Percentiles rank a stretch among this genome's conserved stretches.
These are phyloP conservation scores for Cichlasoma orientale DNA, from an alignment of 2,797 vertebrate species.

Conservation along the genomic window DNA sequence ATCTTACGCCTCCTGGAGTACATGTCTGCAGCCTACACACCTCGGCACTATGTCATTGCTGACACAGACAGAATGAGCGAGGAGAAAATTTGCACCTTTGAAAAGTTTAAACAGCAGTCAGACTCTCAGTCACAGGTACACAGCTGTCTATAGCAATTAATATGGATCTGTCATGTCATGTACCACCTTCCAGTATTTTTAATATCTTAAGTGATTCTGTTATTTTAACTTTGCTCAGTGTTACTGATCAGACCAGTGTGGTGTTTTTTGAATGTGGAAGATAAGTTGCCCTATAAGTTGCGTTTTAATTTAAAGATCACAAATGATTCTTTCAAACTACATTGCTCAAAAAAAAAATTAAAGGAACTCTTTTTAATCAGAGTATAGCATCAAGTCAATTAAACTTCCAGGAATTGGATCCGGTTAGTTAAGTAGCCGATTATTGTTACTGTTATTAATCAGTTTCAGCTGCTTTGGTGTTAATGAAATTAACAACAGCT, in stretches of 20 bases:
- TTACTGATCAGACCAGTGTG: neutral
- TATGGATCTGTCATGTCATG: neutral
- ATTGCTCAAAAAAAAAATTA: too few species aligned
- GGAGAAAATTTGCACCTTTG: slow-evolving; percentile 88
- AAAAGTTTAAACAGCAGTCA: slow-evolving; percentile 62
- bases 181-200: neutral
- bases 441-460: too few species aligned
- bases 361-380: too few species aligned
- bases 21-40: slow-evolving; percentile 84
- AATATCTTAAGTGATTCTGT: neutral
- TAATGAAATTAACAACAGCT: too few species aligned
- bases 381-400: too few species aligned
- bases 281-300: too few species aligned
- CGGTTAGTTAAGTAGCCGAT: too few species aligned
- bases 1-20: slow-evolving; percentile 87
- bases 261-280: neutral
- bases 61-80: slow-evolving; percentile 92
- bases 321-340: too few species aligned
- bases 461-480: too few species aligned
- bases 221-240: neutral
- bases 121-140: slow-evolving; percentile 76
- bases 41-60: slow-evolving; percentile 90
- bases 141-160: neutral
- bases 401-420: too few species aligned
- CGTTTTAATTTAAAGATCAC: too few species aligned